A percentile compares a stretch with the other conserved stretches of the same genome.
phyloP scores from a whole-genome alignment of 1,140 invertebrate genomes.

The Nylanderia fulva region DNA sequence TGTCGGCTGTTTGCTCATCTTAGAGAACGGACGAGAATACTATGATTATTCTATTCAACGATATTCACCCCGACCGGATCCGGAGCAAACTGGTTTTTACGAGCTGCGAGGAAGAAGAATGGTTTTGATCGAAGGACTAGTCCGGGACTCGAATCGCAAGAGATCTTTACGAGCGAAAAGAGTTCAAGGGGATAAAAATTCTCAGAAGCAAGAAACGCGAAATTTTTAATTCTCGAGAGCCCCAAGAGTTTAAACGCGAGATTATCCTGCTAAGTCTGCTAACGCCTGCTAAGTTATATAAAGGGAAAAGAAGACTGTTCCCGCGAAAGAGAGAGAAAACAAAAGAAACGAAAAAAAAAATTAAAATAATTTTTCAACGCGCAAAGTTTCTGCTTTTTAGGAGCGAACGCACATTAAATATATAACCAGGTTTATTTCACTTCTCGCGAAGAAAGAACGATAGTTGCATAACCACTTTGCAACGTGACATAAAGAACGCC shows the following conservation, averaged over 20 bases:
- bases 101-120: slow-evolving; percentile 15
- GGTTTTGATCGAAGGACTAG: slow-evolving; percentile 50
- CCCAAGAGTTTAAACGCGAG: background rate
- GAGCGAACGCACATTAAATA: slow-evolving; percentile 20
- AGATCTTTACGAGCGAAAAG: slow-evolving; percentile 29
- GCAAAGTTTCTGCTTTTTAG: background rate
- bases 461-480: slow-evolving; percentile 46
- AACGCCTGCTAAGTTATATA: slow-evolving; percentile 1
- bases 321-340: slow-evolving; percentile 5
- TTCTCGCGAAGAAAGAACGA: background rate
- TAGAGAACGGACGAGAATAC: slow-evolving; percentile 7
- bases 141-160: slow-evolving; percentile 42
- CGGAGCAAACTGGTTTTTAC: slow-evolving; percentile 52
- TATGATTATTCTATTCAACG: slow-evolving; percentile 55
- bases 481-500: slow-evolving; percentile 24
- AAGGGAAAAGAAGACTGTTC: background rate
- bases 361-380: background rate
- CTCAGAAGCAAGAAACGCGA: slow-evolving; percentile 25
- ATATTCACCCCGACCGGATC: slow-evolving; percentile 50
- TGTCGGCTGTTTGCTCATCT: background rate
- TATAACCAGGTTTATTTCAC: slow-evolving; percentile 19
- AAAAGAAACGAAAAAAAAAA: background rate
- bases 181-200: slow-evolving; percentile 8
- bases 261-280: background rate
- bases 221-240: slow-evolving; percentile 28